Evolutionary conservation across 2,888 invertebrate genomes (phyloP), one percentile per base, ranked within the genome.

Genomic region (Stenolophus ochropezus): DNA sequence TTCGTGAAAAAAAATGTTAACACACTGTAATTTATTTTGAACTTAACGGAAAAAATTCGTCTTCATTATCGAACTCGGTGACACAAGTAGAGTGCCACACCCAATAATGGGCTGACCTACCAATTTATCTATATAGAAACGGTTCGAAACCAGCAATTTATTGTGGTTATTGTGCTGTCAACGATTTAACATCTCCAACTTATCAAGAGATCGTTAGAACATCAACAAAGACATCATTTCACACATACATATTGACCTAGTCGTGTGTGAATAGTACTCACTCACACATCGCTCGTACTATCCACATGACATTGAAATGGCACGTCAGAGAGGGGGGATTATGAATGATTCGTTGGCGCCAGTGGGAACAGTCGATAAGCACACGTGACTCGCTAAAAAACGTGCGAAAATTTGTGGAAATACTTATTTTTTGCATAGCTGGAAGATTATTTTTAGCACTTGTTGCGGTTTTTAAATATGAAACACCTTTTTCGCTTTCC

Each of bases 311-410:
- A 61, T 61, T 61, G 61, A 61, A 61, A 8, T 61, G 21, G 21
- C 4, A 0, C 4, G 61, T 4, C n/a, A 25, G 25, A n/a, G 61
- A 11, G 61, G 25, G 11, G 4, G 25, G 61, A 61, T 61, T 61
- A 61, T 61, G 61, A 61, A 61, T 61, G 61, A 61, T 61, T 61
- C 61, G n/a, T 61, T 61, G 61, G 61, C 61, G 61, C 61, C 61
- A 61, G 61, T 23, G 61, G 25, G 14, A 61, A 27, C 23, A 25
- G 61, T 27, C 61, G 61, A 61, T 61, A 61, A 61, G 61, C 14
- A n/a, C 61, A 61, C 61, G 61, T 61, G 61, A 61, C n/a, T 14
- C 14, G 14, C 25, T n/a, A 16, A 51, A 8, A 21, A 56, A 56
- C 56, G 56, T 14, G 25, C 61, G 61, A 61, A 61, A 61, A 61